Base-by-base conservation (phyloP, 2,888 invertebrate species). In the Tetanocera ferruginea region DNA sequence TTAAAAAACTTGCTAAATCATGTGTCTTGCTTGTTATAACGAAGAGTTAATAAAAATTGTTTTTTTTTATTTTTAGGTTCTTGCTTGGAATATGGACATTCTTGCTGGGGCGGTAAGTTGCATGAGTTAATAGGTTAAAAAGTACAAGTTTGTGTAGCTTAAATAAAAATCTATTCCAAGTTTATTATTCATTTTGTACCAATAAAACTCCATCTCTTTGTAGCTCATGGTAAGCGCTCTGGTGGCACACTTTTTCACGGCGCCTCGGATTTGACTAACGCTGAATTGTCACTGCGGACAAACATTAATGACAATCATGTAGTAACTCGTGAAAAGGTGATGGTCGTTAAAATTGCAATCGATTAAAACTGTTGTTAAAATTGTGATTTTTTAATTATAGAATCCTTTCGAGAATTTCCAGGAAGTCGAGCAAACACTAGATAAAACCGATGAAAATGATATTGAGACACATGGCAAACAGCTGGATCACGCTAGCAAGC, bases 71-170 rank as follows among this genome's bases (percentile, higher is more conserved):
- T 82, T 84, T 14, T 82, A 89, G 89, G 88, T 79, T 88, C 88
- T 80, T 89, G 89, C 70, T 79, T 88, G 83, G 88, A 88, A 84
- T 89, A 88, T 81, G 89, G 89, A 80, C 89, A 89, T 79, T 89
- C 89, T 3, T 89, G 89, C 79, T 89, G 88, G 88, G 89, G 89
- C 76, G 89, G 89, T 89, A 84, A 87, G 87, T 86, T 55, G 52
- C 9, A 31, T 31, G 25, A 23, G 25, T 6, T 23, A 28, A 23
- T 11, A 28, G 9, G 57, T 25, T n/a, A 25, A 60, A 14, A 4
- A 3, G 25, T 49, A 43, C 43, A 37, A 19, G n/a, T 43, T 1
- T 19, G 19, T 17, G 6, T 1, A 2, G 49, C 43, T 23, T 43
- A 49, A 49, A 67, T 67, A 19, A 67, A 49, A 67, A 23, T 52